Conservation (phyloP, 2,888 invertebrate species). For the Temnothorax rugatulus region DNA sequence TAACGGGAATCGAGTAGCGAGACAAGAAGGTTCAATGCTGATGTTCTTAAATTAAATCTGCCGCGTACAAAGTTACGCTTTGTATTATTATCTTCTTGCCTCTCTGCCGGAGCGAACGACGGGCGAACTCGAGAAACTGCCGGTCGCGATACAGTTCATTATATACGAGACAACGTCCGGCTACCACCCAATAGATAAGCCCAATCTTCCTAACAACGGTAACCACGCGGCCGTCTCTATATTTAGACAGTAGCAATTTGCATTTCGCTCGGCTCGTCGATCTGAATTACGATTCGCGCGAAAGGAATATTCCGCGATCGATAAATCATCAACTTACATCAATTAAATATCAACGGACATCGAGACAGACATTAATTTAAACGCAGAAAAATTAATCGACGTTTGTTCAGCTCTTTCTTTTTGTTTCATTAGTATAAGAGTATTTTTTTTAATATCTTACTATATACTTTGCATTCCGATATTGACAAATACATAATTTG, state of each 20-base stretch:
- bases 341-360: background rate
- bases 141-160: background rate
- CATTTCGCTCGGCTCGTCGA: background rate
- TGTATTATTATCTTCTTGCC: conserved; percentile 24
- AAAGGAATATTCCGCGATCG: conserved; percentile 1
- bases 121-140: background rate
- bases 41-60: conserved; percentile 4
- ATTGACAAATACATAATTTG: no score
- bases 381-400: background rate
- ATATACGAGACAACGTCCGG: conserved; percentile 20
- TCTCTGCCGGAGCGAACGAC: background rate
- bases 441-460: background rate
- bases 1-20: background rate
- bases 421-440: background rate
- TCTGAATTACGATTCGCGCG: background rate
- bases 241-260: conserved; percentile 26
- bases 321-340: background rate
- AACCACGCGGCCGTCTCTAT: background rate
- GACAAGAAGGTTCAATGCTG: background rate
- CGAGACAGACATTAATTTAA: background rate
- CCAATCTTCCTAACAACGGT: conserved; percentile 17
- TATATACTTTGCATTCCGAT: background rate
- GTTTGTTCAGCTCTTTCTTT: background rate
- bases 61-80: background rate
- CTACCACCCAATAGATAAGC: background rate